Base-by-base conservation (phyloP, 2,113 vertebrate genomes). In the Zeus faber region DNA sequence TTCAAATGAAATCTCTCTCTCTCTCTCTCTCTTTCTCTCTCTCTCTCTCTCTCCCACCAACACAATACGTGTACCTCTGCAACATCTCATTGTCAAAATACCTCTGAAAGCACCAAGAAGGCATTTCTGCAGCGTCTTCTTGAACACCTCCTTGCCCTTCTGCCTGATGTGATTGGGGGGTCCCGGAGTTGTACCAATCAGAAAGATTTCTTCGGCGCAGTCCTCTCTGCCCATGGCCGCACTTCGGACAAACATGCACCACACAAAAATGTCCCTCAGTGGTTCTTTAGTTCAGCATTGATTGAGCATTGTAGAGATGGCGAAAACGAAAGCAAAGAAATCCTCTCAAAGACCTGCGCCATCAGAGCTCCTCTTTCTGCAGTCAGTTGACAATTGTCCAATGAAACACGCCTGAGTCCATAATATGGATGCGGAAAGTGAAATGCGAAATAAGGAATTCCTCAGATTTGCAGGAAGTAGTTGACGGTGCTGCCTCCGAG, bases 391-490 rank as follows among this genome's bases (percentile, higher is more conserved):
- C 4, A 35, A 8, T 31, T 22, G 16, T 13, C 2, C 13, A 8
- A 17, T 47, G n/a, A 39, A 22, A 17, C 22, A 14, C 14, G 0
- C 49, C 5, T 2, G 31, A 17, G 1, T 2, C 25, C 10, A 9
- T 41, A 4, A 11, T 10, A 18, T 52, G 6, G 10, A 24, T 14
- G 7, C 10, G 6, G 20, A 13, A 20, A 21, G 35, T 48, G 52
- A 3, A 8, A 1, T 20, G 14, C 4, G 4, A 39, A 48, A n/a
- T 18, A 0, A 24, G 3, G 9, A 11, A 37, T 37, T 62, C 35
- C 49, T 85, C 71, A 86, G 49, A 87, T 72, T 61, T 79, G 85
- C 16, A 87, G 61, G 65, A 85, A 85, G 69, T 85, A 80, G 41
- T 65, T 82, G 47, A 87, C 84, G 2, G 74, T 49, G 6, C 70